Percentiles rank a stretch among this genome's conserved stretches.
Conservation (phyloP, 2,797 vertebrate species). For the Halcyon smyrnensis region DNA sequence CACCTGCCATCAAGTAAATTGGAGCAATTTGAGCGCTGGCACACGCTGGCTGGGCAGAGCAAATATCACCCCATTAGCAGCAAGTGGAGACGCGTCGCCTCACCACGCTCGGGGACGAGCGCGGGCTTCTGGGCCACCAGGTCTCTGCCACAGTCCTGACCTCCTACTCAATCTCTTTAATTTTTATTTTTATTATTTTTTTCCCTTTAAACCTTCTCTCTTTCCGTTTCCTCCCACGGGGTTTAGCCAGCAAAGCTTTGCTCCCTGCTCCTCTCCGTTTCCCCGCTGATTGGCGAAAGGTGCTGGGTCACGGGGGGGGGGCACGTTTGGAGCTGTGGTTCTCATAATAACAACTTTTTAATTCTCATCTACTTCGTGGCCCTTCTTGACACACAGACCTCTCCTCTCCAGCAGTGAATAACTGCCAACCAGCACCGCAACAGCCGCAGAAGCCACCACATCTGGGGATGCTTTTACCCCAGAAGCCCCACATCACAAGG, state of each 20-base stretch:
- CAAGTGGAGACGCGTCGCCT: background rate
- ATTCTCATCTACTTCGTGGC: background rate
- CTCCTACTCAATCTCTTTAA: background rate
- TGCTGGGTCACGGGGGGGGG: rapidly evolving
- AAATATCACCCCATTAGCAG: constrained; percentile 44
- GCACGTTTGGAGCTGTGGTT: background rate
- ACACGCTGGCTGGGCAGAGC: background rate
- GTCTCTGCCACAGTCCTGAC: background rate
- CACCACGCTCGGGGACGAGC: background rate
- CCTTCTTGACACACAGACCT: background rate
- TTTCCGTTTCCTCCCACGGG: rapidly evolving
- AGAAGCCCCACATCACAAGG: background rate
- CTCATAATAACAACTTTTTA: background rate
- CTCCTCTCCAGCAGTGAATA: background rate
- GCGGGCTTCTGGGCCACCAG: background rate
- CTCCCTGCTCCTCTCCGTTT: background rate
- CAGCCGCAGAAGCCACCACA: rapidly evolving
- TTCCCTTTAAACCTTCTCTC: background rate
- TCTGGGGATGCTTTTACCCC: background rate
- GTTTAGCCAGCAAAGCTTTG: background rate
- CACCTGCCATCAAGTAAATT: constrained; percentile 27
- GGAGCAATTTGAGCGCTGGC: constrained; percentile 18
- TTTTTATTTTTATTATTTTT: background rate
- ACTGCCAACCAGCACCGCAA: background rate
- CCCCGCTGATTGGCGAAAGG: rapidly evolving